Conservation (phyloP, 2,888 invertebrate species). For the Acronicta leporina region DNA sequence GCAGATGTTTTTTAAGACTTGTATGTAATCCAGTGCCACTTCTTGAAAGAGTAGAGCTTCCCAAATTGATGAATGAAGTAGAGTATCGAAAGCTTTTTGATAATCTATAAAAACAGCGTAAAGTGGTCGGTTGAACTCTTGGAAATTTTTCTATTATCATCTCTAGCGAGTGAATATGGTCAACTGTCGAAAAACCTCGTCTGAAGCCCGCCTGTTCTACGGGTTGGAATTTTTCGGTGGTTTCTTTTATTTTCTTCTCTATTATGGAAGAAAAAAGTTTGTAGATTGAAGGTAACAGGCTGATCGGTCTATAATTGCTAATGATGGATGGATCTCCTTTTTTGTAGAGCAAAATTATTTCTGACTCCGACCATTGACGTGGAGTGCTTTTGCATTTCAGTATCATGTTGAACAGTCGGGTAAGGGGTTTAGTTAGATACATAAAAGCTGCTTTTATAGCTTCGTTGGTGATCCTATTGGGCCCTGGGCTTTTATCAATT, state of each 20-base stretch:
- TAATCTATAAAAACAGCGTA: no score
- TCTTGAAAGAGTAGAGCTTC: no score
- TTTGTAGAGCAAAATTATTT: constrained; percentile 15
- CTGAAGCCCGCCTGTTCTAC: constrained; percentile 1
- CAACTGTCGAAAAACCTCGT: no score
- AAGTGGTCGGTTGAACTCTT: no score
- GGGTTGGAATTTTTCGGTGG: background rate
- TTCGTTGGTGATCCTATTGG: constrained; percentile 8
- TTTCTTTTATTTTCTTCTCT: background rate
- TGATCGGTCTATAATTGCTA: constrained; percentile 12
- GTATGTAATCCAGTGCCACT: no score
- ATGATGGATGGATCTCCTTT: constrained; percentile 9
- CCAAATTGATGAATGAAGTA: no score
- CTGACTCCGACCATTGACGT: constrained; percentile 8
- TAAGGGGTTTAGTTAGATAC: background rate
- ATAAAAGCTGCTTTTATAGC: background rate
- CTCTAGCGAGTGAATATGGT: no score
- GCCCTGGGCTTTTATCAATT: no score
- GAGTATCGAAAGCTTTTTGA: no score
- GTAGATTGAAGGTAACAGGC: constrained; percentile 4
- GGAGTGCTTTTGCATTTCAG: background rate
- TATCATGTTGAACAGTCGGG: constrained; percentile 9
- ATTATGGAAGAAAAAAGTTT: constrained; percentile 12
- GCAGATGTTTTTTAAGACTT: no score
- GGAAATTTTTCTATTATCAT: no score